Conservation (phyloP, 2,113 vertebrate genomes). For the Nibea coibor region DNA sequence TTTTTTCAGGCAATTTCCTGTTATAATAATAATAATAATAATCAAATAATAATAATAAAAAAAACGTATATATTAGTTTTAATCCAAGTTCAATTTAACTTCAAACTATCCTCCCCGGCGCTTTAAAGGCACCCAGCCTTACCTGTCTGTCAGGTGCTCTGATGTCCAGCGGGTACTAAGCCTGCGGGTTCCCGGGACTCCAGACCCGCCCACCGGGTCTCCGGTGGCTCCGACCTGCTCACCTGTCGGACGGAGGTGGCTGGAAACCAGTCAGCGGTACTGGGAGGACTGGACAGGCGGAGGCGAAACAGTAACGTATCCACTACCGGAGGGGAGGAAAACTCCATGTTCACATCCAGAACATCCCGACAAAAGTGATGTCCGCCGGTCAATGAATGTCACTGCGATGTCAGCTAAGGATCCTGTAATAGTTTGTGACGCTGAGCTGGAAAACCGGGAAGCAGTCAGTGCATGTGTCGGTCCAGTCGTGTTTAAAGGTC, state of each 20-base stretch:
- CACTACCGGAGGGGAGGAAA: conserved; percentile 48
- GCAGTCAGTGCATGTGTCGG: background rate
- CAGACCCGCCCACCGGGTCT: conserved; percentile 58
- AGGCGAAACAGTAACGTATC: conserved; percentile 48
- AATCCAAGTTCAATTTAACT: too few relatives aligned
- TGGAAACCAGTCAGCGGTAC: conserved; percentile 47
- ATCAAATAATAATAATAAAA: too few relatives aligned
- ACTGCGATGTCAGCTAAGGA: background rate
- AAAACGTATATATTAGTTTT: too few relatives aligned
- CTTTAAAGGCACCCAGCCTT: background rate
- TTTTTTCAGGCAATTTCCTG: background rate
- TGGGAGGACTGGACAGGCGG: conserved; percentile 46
- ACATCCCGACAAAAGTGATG: conserved; percentile 72
- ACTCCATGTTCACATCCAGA: conserved; percentile 80
- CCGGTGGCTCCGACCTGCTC: conserved; percentile 52
- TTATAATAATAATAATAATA: too few relatives aligned
- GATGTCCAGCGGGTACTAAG: conserved; percentile 18
- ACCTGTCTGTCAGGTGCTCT: conserved; percentile 74
- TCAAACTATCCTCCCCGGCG: background rate
- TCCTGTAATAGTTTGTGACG: background rate
- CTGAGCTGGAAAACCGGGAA: background rate
- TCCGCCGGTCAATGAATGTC: conserved; percentile 30
- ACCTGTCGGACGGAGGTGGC: conserved; percentile 49
- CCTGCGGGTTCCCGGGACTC: conserved; percentile 54
- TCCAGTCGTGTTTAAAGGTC: conserved; percentile 10